A percentile compares a stretch with the other conserved stretches of the same genome.
Conservation (phyloP, 1,140 invertebrate genomes). For the Probaryconus sp. region DNA sequence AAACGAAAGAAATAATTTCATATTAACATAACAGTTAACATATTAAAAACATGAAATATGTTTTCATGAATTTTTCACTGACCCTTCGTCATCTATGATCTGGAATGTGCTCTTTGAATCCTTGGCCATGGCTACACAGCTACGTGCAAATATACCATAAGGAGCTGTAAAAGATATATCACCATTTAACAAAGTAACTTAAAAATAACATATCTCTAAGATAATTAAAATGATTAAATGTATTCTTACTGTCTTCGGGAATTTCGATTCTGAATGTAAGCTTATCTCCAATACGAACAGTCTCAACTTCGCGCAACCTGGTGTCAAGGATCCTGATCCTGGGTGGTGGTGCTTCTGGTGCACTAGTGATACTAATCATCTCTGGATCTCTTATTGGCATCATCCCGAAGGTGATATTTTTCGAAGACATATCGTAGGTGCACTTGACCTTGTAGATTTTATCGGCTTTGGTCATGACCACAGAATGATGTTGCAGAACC, state of each 20-base stretch:
- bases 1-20: conserved; percentile 3
- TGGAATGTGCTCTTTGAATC: conserved; percentile 97
- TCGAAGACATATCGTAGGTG: conserved; percentile 97
- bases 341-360: conserved; percentile 95
- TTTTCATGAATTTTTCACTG: conserved; percentile 61
- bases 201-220: neutral
- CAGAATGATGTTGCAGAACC: conserved; percentile 95
- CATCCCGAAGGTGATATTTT: conserved; percentile 98
- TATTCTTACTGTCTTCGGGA: conserved; percentile 92
- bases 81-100: conserved; percentile 96
- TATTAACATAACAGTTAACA: neutral
- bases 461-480: conserved; percentile 97
- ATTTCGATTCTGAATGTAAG: conserved; percentile 97
- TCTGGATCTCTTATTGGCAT: conserved; percentile 97
- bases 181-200: neutral
- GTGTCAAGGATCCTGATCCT: conserved; percentile 94
- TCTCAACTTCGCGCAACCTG: conserved; percentile 91
- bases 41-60: too few species aligned
- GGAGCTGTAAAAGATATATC: conserved; percentile 84
- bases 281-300: conserved; percentile 95
- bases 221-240: neutral
- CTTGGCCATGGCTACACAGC: conserved; percentile 97
- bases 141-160: conserved; percentile 96
- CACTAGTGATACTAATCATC: conserved; percentile 96
- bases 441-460: conserved; percentile 98